phyloP scores from a whole-genome alignment of 2,797 vertebrate genomes.

The Gambusia yucatana region DNA sequence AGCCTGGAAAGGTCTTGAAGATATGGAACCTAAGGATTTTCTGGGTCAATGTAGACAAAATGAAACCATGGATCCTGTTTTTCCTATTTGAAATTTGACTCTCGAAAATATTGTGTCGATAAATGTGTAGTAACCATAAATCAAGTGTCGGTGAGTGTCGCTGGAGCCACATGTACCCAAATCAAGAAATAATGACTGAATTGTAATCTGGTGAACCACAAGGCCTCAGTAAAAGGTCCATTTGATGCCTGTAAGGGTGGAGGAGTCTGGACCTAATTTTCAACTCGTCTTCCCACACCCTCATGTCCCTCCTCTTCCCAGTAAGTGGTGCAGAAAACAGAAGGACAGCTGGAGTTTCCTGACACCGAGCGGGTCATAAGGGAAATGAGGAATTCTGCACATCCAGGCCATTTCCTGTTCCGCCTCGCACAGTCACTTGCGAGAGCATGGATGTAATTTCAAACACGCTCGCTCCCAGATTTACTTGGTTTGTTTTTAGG shows the following conservation, averaged over 20 bases:
- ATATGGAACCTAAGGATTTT: neutral
- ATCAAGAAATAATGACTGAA: conserved; percentile 5
- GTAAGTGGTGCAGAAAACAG: conserved; percentile 27
- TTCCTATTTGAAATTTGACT: neutral
- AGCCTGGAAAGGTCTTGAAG: neutral
- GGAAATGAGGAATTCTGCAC: conserved; percentile 73
- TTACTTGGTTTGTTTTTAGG: conserved; percentile 39
- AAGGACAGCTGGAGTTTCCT: conserved; percentile 70
- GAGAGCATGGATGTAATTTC: conserved; percentile 25
- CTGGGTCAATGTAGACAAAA: neutral
- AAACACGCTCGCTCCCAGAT: conserved; percentile 7
- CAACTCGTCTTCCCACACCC: neutral
- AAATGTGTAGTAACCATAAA: neutral
- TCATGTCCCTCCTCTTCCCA: conserved; percentile 4
- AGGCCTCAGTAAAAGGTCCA: neutral
- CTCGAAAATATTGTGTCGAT: neutral
- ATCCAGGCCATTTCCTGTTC: conserved; percentile 75
- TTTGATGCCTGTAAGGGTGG: neutral
- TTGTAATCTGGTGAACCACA: conserved; percentile 1
- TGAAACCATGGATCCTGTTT: neutral
- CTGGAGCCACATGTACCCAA: conserved; percentile 19
- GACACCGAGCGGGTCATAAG: conserved; percentile 49
- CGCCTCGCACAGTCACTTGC: conserved; percentile 34
- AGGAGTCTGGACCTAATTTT: conserved; percentile 10
- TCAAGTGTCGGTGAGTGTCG: neutral